These are phyloP conservation scores for Hymenopus coronatus DNA, from an alignment of 2,888 invertebrate species.

Conservation along the genomic window DNA sequence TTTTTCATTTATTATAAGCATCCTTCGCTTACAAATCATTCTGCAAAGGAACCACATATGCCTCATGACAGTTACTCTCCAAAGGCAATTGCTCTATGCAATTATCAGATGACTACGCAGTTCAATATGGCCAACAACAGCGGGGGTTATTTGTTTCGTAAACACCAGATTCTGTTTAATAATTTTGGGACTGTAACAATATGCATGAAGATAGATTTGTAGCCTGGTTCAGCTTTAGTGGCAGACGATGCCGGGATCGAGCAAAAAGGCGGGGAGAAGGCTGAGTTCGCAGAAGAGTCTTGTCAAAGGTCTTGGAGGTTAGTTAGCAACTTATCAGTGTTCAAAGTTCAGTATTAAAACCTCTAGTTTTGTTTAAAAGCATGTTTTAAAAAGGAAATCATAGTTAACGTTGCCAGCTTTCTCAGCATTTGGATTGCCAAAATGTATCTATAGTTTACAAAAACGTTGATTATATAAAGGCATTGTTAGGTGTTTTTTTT, in stretches of 20 bases:
- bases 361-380: not conserved
- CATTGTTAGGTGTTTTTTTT: not conserved
- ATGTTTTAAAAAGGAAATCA: not conserved
- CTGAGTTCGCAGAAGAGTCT: conserved; percentile 39
- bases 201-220: conserved; percentile 42
- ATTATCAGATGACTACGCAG: conserved; percentile 26
- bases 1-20: too few relatives aligned
- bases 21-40: too few relatives aligned
- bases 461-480: not conserved
- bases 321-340: conserved; percentile 27
- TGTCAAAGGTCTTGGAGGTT: conserved; percentile 45
- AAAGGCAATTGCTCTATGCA: not conserved
- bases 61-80: not conserved
- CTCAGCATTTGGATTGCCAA: not conserved
- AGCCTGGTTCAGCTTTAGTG: conserved; percentile 39
- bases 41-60: too few relatives aligned
- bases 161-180: conserved; percentile 39
- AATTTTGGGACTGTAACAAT: conserved; percentile 39
- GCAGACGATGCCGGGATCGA: conserved; percentile 43
- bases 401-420: not conserved
- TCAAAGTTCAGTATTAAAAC: not conserved
- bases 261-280: conserved; percentile 38
- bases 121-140: conserved; percentile 39
- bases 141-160: conserved; percentile 42
- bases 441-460: not conserved